A percentile compares a stretch with the other conserved stretches of the same genome.
phyloP scores from a whole-genome alignment of 2,888 invertebrate genomes.

The Helleia helle region DNA sequence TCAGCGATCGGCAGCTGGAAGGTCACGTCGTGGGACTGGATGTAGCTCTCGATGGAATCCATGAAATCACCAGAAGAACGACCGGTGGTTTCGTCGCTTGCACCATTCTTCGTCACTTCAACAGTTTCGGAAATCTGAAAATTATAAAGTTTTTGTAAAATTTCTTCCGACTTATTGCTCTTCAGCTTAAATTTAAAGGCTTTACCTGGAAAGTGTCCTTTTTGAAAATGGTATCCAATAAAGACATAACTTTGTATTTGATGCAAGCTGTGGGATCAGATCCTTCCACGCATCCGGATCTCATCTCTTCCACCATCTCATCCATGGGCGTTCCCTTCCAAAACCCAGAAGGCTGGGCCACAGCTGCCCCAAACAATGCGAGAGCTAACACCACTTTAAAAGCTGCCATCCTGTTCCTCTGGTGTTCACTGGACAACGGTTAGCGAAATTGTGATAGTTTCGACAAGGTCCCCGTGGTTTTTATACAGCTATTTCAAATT shows the following conservation, averaged over 20 bases:
- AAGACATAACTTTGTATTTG: slow-evolving; percentile 86
- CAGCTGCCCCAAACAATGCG: slow-evolving; percentile 72
- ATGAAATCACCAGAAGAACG: slow-evolving; percentile 77
- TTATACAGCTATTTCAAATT: slow-evolving; percentile 75
- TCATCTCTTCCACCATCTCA: slow-evolving; percentile 83
- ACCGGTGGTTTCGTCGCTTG: slow-evolving; percentile 75
- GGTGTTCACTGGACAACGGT: slow-evolving; percentile 58
- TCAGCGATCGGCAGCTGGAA: slow-evolving; percentile 83
- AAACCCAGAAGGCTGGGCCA: slow-evolving; percentile 77
- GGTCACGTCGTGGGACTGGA: slow-evolving; percentile 85
- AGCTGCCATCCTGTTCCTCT: slow-evolving; percentile 56
- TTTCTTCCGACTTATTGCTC: background rate
- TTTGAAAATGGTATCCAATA: slow-evolving; percentile 84
- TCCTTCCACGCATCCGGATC: slow-evolving; percentile 81
- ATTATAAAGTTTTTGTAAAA: background rate
- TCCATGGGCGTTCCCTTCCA: slow-evolving; percentile 84
- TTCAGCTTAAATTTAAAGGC: no score
- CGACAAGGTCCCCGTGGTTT: slow-evolving; percentile 61
- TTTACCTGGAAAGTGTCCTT: slow-evolving; percentile 86
- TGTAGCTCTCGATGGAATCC: slow-evolving; percentile 80
- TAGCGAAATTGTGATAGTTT: slow-evolving; percentile 63
- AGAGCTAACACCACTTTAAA: slow-evolving; percentile 64
- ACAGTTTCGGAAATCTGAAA: slow-evolving; percentile 81
- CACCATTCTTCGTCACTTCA: slow-evolving; percentile 82
- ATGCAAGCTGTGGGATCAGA: slow-evolving; percentile 87